Evolutionary conservation across 2,797 vertebrate genomes (phyloP).

Genomic region (Hapalemur alaotrensis): DNA sequence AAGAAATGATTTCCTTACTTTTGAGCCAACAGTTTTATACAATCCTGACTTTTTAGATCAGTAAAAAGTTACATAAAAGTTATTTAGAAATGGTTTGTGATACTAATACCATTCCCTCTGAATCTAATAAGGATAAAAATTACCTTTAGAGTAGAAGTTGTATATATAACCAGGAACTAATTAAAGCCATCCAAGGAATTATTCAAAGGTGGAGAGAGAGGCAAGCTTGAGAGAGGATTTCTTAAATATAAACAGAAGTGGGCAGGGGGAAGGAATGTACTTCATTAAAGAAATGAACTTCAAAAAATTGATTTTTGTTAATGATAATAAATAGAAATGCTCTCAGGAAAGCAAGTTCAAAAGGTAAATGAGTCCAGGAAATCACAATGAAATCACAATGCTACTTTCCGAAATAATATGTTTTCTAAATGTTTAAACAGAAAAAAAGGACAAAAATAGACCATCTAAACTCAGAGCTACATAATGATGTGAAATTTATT

Average conservation of each 20-base stretch:
- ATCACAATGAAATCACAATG: conserved; percentile 39
- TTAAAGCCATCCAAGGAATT: not conserved
- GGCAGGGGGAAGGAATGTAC: not conserved
- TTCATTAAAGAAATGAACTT: conserved; percentile 44
- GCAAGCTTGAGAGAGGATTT: conserved; percentile 15
- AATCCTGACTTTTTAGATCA: not conserved
- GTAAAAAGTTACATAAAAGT: not conserved
- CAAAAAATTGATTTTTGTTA: conserved; percentile 66
- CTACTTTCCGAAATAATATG: conserved; percentile 41
- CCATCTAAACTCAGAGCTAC: conserved; percentile 32
- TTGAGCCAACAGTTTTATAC: not conserved
- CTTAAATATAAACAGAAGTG: conserved; percentile 7
- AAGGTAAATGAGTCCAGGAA: conserved; percentile 62
- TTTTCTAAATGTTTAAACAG: conserved; percentile 50
- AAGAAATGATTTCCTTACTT: not conserved
- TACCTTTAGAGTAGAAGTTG: not conserved
- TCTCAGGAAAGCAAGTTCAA: conserved; percentile 69
- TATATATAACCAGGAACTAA: not conserved
- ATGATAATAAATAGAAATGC: conserved; percentile 52
- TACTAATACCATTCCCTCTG: not conserved
- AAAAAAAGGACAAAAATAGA: conserved; percentile 42
- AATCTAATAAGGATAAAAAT: not conserved
- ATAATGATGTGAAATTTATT: conserved; percentile 49
- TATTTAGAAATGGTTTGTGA: not conserved
- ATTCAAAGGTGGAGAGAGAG: not conserved